Conservation (phyloP, 2,888 invertebrate genomes). For the Calliscelio sp. region DNA sequence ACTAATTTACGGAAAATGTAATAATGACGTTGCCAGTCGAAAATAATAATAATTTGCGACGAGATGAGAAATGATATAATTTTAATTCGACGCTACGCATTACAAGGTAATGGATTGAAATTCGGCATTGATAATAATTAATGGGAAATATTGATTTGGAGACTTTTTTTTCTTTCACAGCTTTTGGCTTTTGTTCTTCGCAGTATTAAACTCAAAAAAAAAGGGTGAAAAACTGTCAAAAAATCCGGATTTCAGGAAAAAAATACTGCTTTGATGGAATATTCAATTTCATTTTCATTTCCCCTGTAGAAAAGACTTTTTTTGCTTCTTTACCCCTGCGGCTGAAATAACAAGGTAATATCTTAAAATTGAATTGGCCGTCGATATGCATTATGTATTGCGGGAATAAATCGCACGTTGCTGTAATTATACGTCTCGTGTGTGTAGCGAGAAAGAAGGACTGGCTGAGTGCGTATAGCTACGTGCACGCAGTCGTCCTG, state of each 20-base stretch:
- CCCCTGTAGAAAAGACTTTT: conserved; percentile 40
- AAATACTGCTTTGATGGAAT: too few species aligned
- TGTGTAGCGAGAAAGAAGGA: conserved; percentile 45
- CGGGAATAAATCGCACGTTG: conserved; percentile 58
- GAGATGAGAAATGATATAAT: conserved; percentile 41
- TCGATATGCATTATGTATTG: conserved; percentile 66
- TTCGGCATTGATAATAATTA: conserved; percentile 20
- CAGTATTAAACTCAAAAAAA: too few species aligned
- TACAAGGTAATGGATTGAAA: conserved; percentile 41
- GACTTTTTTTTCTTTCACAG: background rate
- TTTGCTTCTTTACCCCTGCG: background rate
- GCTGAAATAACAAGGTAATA: conserved; percentile 52
- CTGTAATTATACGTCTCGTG: conserved; percentile 61
- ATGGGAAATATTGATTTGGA: conserved; percentile 10
- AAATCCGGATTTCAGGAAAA: too few species aligned
- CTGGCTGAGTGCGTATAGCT: conserved; percentile 35
- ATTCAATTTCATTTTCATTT: too few species aligned
- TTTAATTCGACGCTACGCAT: conserved; percentile 19
- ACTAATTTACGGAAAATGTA: conserved; percentile 48
- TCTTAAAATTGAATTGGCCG: conserved; percentile 61
- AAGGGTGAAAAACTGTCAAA: too few species aligned
- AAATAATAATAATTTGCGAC: conserved; percentile 39
- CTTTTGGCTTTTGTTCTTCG: too few species aligned
- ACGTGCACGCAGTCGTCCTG: conserved; percentile 32
- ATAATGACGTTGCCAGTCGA: conserved; percentile 39